A percentile compares a stretch with the other conserved stretches of the same genome.
Evolutionary conservation across 1,140 invertebrate genomes (phyloP).

Genomic region (Magallana gigas): DNA sequence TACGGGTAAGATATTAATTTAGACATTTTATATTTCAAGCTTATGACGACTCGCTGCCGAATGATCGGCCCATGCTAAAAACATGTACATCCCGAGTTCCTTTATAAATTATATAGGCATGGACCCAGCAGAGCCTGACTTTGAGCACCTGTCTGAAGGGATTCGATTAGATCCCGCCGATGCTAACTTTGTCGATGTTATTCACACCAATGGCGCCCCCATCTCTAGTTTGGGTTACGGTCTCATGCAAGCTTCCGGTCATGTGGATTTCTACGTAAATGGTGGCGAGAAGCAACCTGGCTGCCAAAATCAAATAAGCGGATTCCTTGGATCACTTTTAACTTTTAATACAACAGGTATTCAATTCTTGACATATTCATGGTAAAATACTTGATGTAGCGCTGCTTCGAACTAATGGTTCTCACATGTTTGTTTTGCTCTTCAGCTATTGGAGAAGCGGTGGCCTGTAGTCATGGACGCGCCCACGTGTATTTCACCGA

Average conservation of each 20-base stretch:
- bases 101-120: too few relatives aligned
- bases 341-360: constrained; percentile 21
- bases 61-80: too few relatives aligned
- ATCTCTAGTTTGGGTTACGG: constrained; percentile 84
- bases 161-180: constrained; percentile 92
- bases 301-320: constrained; percentile 59
- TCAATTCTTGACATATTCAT: neutral
- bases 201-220: constrained; percentile 91
- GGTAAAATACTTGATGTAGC: too few relatives aligned
- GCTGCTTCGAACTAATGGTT: too few relatives aligned
- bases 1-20: constrained; percentile 81
- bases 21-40: too few relatives aligned
- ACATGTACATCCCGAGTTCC: too few relatives aligned
- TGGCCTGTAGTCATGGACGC: constrained; percentile 86
- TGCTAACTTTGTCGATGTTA: constrained; percentile 84
- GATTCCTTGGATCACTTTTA: neutral
- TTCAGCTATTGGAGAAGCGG: constrained; percentile 68
- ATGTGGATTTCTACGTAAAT: constrained; percentile 91
- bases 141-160: constrained; percentile 89
- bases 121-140: constrained; percentile 87
- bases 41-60: too few relatives aligned
- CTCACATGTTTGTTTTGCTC: neutral
- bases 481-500: constrained; percentile 94
- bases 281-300: constrained; percentile 75
- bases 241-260: constrained; percentile 73